A percentile compares a stretch with the other conserved stretches of the same genome.
phyloP scores from a whole-genome alignment of 2,888 invertebrate species.

The Phragmatobia fuliginosa region DNA sequence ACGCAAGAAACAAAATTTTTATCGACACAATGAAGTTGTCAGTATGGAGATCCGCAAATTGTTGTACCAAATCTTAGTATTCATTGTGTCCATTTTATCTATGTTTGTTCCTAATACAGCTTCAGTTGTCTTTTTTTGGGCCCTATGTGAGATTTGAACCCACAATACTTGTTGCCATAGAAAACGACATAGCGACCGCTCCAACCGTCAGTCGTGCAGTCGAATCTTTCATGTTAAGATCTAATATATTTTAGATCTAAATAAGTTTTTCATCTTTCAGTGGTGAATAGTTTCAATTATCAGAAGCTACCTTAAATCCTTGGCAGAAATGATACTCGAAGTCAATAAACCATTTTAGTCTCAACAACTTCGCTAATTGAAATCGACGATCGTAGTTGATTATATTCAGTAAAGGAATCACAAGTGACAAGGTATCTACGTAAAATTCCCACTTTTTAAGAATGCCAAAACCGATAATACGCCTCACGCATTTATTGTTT shows the following conservation, averaged over 20 bases:
- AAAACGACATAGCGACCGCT: background rate
- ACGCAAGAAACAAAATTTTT: too few species aligned
- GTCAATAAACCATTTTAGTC: slow-evolving; percentile 60
- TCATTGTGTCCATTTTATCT: too few species aligned
- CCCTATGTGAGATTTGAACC: too few species aligned
- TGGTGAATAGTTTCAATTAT: background rate
- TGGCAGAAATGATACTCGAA: slow-evolving; percentile 67
- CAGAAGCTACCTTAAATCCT: slow-evolving; percentile 60
- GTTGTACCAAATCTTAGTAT: too few species aligned
- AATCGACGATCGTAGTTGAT: slow-evolving; percentile 49
- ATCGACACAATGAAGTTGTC: too few species aligned
- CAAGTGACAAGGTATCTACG: slow-evolving; percentile 55
- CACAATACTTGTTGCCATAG: too few species aligned
- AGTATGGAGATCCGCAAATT: too few species aligned
- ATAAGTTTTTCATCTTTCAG: background rate
- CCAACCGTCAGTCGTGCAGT: too few species aligned
- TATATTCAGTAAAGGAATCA: slow-evolving; percentile 58
- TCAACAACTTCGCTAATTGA: slow-evolving; percentile 58
- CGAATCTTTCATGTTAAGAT: too few species aligned
- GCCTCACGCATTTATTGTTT: slow-evolving; percentile 52
- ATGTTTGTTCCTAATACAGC: too few species aligned
- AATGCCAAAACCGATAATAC: slow-evolving; percentile 49
- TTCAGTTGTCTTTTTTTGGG: too few species aligned
- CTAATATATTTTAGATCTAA: background rate
- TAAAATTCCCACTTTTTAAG: slow-evolving; percentile 62